Evolutionary conservation across 2,113 vertebrate genomes (phyloP).

Genomic region (Danionella cerebrum): DNA sequence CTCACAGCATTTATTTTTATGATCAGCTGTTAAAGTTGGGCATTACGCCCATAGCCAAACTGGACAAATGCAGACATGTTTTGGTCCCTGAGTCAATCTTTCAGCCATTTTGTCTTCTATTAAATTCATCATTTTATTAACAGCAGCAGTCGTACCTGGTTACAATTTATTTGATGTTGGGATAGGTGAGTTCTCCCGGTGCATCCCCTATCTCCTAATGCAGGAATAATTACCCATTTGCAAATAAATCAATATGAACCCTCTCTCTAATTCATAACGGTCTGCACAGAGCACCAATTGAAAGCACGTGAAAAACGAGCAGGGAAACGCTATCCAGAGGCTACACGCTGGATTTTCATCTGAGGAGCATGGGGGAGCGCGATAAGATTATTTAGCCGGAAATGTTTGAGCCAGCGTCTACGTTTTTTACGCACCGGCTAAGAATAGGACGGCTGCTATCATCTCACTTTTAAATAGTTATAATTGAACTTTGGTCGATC

Average conservation of each 20-base stretch:
- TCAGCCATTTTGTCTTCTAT: background rate
- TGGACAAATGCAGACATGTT: background rate
- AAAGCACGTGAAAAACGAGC: slow-evolving; percentile 49
- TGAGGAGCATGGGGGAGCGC: slow-evolving; percentile 27
- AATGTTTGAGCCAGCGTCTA: slow-evolving; percentile 28
- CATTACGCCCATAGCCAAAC: background rate
- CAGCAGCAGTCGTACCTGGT: slow-evolving; percentile 1
- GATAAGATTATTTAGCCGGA: slow-evolving; percentile 45
- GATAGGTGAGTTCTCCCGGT: slow-evolving; percentile 9
- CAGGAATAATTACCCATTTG: slow-evolving; percentile 48
- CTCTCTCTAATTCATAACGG: slow-evolving; percentile 54
- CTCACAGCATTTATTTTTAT: no score
- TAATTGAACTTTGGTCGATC: slow-evolving; percentile 43
- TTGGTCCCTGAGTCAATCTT: background rate
- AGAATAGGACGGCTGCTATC: slow-evolving; percentile 43
- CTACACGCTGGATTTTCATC: slow-evolving; percentile 22
- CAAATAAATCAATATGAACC: slow-evolving; percentile 57
- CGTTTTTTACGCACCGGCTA: slow-evolving; percentile 31
- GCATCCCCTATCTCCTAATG: slow-evolving; percentile 40
- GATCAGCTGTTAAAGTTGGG: background rate
- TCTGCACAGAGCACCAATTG: slow-evolving; percentile 42
- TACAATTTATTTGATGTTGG: slow-evolving; percentile 14
- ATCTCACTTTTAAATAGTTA: slow-evolving; percentile 25
- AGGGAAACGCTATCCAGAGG: slow-evolving; percentile 43
- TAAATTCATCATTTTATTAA: background rate